phyloP scores from a whole-genome alignment of 1,140 invertebrate genomes.

The Alviniconcha marisindica region DNA sequence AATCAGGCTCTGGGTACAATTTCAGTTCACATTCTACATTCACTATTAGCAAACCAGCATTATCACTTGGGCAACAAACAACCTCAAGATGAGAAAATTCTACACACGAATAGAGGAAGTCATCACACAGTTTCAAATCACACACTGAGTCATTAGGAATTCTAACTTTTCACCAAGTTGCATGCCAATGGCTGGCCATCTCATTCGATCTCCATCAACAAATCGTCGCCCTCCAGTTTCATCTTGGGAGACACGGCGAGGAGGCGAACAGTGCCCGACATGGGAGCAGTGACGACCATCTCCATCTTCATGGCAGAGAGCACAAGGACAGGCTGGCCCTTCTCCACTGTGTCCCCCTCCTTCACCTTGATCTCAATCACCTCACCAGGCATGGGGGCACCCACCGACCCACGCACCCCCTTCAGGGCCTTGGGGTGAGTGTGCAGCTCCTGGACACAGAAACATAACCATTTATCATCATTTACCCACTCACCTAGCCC shows the following conservation, averaged over 20 bases:
- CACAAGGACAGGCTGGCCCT: conserved; percentile 94
- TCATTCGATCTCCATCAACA: conserved; percentile 90
- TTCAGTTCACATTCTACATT: no score
- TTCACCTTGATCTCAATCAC: conserved; percentile 86
- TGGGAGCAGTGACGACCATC: conserved; percentile 97
- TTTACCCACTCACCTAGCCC: no score
- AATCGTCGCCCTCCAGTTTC: conserved; percentile 97
- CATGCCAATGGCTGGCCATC: no score
- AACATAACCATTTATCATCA: no score
- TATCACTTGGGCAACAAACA: no score
- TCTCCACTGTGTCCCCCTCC: conserved; percentile 87
- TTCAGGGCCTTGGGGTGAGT: conserved; percentile 97
- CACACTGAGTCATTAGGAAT: no score
- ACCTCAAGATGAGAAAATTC: no score
- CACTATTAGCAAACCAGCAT: no score
- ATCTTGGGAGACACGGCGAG: conserved; percentile 88
- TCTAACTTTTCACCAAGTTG: no score
- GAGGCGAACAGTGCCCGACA: conserved; percentile 88
- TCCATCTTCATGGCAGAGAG: conserved; percentile 99
- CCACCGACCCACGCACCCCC: conserved; percentile 89
- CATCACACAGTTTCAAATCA: no score
- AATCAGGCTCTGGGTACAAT: no score
- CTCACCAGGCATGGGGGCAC: conserved; percentile 98
- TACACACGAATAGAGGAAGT: no score
- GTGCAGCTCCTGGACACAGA: conserved; percentile 85